These are phyloP conservation scores for Bostrychus sinensis DNA, from an alignment of 2,113 vertebrate species.

Conservation along the genomic window DNA sequence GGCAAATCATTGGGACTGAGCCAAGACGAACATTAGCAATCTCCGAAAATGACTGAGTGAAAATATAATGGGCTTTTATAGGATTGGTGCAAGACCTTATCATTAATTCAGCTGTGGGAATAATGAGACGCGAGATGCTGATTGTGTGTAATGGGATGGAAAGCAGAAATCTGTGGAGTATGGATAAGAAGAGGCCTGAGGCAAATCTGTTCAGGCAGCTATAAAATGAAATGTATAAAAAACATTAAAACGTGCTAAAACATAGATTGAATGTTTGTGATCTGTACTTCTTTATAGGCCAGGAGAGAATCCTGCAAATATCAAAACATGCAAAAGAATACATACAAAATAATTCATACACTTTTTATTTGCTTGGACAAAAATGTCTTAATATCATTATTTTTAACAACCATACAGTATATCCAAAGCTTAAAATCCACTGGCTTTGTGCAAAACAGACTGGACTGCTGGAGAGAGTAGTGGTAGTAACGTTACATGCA, in stretches of 20 bases:
- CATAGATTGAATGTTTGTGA: background rate
- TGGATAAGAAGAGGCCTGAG: background rate
- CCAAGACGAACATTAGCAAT: slow-evolving; percentile 11
- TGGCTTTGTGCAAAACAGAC: too few relatives aligned
- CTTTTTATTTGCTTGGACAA: too few relatives aligned
- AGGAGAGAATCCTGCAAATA: too few relatives aligned
- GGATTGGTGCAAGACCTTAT: slow-evolving; percentile 4
- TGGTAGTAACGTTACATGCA: too few relatives aligned
- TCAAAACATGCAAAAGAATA: too few relatives aligned
- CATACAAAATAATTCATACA: too few relatives aligned
- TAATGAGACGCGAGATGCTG: slow-evolving; percentile 21
- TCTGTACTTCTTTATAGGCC: too few relatives aligned
- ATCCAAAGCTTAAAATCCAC: too few relatives aligned
- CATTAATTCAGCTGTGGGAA: slow-evolving; percentile 28
- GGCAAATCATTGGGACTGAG: slow-evolving; percentile 12
- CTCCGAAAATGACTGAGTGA: background rate
- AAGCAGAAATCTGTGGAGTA: background rate
- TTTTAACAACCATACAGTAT: too few relatives aligned
- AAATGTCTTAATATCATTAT: too few relatives aligned
- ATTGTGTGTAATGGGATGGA: background rate
- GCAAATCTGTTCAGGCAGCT: background rate
- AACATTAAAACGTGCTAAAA: background rate
- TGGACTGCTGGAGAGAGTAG: too few relatives aligned
- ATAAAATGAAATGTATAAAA: background rate
- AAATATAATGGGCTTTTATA: slow-evolving; percentile 21